phyloP scores from a whole-genome alignment of 2,797 vertebrate genomes.

The Sebastes nivosus region DNA sequence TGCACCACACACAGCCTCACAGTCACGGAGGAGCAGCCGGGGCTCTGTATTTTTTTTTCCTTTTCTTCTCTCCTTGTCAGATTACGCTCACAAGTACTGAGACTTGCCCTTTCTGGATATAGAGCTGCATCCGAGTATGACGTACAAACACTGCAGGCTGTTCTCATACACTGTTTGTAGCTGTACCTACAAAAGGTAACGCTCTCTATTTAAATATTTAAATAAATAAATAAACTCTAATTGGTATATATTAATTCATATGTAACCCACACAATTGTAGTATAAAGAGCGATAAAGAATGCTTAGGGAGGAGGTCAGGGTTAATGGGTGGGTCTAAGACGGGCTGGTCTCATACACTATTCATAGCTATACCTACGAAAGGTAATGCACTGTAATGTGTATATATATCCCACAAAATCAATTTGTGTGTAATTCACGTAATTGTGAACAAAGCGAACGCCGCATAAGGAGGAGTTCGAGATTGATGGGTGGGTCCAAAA shows the following conservation, averaged over 20 bases:
- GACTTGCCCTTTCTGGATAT: neutral
- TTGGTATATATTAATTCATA: no score
- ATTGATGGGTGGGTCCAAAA: no score
- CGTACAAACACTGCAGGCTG: neutral
- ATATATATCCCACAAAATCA: neutral
- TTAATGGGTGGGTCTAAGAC: neutral
- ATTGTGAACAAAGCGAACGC: neutral
- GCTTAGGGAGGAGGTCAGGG: neutral
- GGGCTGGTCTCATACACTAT: neutral
- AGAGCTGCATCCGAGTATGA: neutral
- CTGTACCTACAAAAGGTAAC: neutral
- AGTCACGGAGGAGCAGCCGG: neutral
- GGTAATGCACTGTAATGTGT: neutral
- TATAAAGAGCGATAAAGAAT: neutral
- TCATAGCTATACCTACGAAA: neutral
- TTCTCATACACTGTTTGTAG: neutral
- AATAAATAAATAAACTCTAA: no score
- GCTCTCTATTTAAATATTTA: no score
- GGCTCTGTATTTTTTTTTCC: neutral
- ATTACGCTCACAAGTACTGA: conserved; percentile 15
- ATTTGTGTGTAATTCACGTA: neutral
- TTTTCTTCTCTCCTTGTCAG: conserved; percentile 3
- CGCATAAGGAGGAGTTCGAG: no score
- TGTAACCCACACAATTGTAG: neutral
- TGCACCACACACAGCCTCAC: neutral